Evolutionary conservation across 1,140 invertebrate species (phyloP).

Genomic region (Xylocopa sonorina): DNA sequence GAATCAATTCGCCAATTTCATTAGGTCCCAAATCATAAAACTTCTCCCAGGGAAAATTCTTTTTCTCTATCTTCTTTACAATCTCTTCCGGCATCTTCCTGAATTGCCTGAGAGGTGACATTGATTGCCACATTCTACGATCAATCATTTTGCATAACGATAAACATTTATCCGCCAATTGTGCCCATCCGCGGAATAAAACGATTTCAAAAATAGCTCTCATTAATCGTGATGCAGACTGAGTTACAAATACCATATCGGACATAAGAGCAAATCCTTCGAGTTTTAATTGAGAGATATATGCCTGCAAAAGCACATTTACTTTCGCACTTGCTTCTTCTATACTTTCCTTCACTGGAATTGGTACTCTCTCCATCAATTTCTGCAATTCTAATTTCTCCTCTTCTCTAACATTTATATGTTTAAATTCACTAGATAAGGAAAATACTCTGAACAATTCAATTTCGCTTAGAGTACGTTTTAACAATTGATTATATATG

Average conservation of each 20-base stretch:
- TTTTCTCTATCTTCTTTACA: constrained; percentile 99
- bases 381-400: constrained; percentile 99
- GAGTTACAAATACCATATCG: constrained; percentile 99
- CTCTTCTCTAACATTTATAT: constrained; percentile 97
- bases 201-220: constrained; percentile 99
- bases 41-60: constrained; percentile 96
- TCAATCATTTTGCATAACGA: constrained; percentile 99
- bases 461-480: constrained; percentile 98
- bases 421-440: constrained; percentile 96
- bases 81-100: constrained; percentile 99
- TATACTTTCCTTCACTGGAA: constrained; percentile 99
- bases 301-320: constrained; percentile 97
- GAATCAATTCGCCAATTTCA: constrained; percentile 98
- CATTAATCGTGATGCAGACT: constrained; percentile 97
- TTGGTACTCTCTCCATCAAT: constrained; percentile 98
- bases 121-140: constrained; percentile 99
- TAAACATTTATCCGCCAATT: constrained; percentile 97
- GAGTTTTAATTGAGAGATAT: constrained; percentile 98
- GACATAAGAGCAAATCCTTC: constrained; percentile 99
- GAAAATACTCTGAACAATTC: constrained; percentile 99
- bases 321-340: constrained; percentile 99
- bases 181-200: constrained; percentile 96
- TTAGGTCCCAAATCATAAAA: constrained; percentile 98
- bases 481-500: constrained; percentile 98
- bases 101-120: constrained; percentile 99